These are phyloP conservation scores for Apteryx mantelli DNA, from an alignment of 2,113 vertebrate genomes.

Conservation along the genomic window DNA sequence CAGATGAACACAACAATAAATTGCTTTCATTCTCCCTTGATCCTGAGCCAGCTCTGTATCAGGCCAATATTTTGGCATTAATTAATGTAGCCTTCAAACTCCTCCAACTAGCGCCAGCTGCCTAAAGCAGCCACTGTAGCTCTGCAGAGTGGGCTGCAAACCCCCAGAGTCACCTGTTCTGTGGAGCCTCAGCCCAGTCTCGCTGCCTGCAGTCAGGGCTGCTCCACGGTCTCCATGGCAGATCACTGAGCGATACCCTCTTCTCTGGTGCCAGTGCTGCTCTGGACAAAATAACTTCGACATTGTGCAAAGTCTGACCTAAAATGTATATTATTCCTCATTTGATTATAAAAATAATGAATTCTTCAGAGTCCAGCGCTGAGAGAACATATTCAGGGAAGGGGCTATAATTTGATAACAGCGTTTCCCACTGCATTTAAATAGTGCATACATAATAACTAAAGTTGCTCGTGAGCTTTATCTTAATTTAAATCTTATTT, in stretches of 20 bases:
- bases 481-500: neutral
- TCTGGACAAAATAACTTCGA: neutral
- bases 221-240: neutral
- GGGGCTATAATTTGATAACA: neutral
- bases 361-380: neutral
- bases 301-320: neutral
- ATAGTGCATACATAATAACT: neutral
- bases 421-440: neutral
- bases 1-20: constrained; percentile 1
- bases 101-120: neutral
- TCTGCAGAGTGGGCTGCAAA: neutral
- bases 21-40: neutral
- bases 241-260: rapidly evolving
- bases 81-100: neutral
- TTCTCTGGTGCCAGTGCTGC: neutral
- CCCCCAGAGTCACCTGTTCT: neutral
- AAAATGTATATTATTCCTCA: neutral
- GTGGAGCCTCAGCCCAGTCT: neutral
- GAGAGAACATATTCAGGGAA: neutral
- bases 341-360: neutral
- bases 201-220: neutral
- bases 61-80: neutral
- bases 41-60: neutral
- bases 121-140: neutral
- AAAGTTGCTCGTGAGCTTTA: neutral